These are phyloP conservation scores for Proterorhinus semilunaris DNA, from an alignment of 2,113 vertebrate genomes.

Conservation along the genomic window DNA sequence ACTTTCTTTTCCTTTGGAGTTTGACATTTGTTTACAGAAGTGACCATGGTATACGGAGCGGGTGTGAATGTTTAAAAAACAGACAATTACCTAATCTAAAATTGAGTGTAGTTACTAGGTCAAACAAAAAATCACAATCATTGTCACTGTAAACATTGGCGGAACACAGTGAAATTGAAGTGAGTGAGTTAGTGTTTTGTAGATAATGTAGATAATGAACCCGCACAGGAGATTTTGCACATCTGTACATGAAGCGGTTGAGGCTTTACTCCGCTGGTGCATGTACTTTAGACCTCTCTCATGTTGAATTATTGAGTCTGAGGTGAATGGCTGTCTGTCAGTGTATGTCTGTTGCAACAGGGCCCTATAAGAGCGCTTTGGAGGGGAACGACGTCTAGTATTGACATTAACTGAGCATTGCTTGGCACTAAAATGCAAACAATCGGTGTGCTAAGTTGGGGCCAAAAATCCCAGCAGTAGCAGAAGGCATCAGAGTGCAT, in stretches of 20 bases:
- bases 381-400: not conserved
- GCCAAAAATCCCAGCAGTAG: constrained; percentile 1
- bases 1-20: too few species aligned
- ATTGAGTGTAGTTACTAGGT: too few species aligned
- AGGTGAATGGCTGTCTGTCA: constrained; percentile 4
- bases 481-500: not conserved
- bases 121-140: too few species aligned
- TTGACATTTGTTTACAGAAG: too few species aligned
- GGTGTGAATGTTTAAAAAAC: too few species aligned
- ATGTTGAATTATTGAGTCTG: not conserved
- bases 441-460: not conserved
- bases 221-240: not conserved
- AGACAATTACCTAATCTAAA: too few species aligned
- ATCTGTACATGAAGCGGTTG: not conserved
- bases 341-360: not conserved
- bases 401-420: not conserved
- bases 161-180: not conserved
- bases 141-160: too few species aligned
- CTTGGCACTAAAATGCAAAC: not conserved
- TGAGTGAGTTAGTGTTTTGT: too few species aligned
- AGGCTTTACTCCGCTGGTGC: not conserved
- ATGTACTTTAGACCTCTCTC: not conserved
- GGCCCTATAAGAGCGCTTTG: not conserved
- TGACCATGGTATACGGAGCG: too few species aligned
- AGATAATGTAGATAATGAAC: not conserved